Evolutionary conservation across 2,888 invertebrate species (phyloP).

Genomic region (Acrobasis repandana): DNA sequence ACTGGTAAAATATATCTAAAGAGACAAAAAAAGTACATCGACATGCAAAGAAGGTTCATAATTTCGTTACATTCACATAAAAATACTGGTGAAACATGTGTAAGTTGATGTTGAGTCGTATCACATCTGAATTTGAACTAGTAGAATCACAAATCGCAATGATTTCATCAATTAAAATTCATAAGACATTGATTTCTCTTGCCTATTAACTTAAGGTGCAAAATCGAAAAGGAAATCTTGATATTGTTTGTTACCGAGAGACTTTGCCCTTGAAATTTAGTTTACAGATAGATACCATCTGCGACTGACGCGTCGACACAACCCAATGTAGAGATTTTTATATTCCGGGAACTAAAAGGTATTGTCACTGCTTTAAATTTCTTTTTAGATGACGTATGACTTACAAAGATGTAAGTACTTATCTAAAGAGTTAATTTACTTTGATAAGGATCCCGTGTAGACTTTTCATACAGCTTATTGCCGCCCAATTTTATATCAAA

Average conservation of each 20-base stretch:
- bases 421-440: no score
- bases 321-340: slow-evolving; percentile 2
- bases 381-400: no score
- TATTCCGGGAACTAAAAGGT: slow-evolving; percentile 8
- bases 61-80: neutral
- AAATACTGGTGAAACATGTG: neutral
- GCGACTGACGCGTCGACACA: slow-evolving; percentile 34
- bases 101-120: neutral
- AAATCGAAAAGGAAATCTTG: neutral
- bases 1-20: no score
- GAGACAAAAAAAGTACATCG: no score
- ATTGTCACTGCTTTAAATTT: no score
- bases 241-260: slow-evolving; percentile 21
- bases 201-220: neutral
- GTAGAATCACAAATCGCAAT: neutral
- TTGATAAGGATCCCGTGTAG: no score
- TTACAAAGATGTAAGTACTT: no score
- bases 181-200: neutral
- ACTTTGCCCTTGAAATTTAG: slow-evolving; percentile 41
- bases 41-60: no score
- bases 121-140: neutral
- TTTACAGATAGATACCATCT: slow-evolving; percentile 42
- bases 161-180: slow-evolving; percentile 19
- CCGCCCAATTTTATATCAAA: no score
- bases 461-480: no score